Evolutionary conservation across 2,113 vertebrate genomes (phyloP).

Genomic region (Miniopterus natalensis): DNA sequence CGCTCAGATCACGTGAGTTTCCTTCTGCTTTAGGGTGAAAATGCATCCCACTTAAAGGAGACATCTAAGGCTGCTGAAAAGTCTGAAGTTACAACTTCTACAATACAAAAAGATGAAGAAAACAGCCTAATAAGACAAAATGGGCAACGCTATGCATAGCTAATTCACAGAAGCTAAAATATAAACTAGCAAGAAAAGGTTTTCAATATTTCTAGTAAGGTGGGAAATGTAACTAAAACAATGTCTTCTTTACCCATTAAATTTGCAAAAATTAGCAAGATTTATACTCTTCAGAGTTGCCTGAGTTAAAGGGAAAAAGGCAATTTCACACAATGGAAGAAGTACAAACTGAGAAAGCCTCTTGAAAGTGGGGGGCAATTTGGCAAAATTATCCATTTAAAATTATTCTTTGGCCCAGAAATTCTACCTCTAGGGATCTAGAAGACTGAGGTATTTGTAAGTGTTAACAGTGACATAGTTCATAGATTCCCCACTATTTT

Average conservation of each 20-base stretch:
- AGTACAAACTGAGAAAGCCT: background rate
- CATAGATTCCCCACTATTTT: background rate
- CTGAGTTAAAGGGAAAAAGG: background rate
- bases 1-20: background rate
- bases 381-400: conserved; percentile 24
- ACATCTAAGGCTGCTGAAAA: background rate
- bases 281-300: background rate
- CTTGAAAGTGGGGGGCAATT: background rate
- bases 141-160: background rate
- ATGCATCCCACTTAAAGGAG: background rate
- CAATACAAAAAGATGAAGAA: background rate
- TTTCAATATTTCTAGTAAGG: conserved; percentile 48
- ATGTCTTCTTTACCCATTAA: background rate
- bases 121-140: conserved; percentile 12
- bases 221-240: background rate
- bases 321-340: background rate
- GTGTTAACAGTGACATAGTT: background rate
- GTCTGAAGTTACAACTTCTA: background rate
- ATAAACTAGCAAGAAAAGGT: background rate
- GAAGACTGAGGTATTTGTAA: background rate
- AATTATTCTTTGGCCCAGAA: conserved; percentile 44
- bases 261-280: conserved; percentile 15
- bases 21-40: background rate
- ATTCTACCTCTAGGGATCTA: background rate
- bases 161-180: conserved; percentile 27